Evolutionary conservation across 2,888 invertebrate species (phyloP).

Genomic region (Leptopterna dolabrata): DNA sequence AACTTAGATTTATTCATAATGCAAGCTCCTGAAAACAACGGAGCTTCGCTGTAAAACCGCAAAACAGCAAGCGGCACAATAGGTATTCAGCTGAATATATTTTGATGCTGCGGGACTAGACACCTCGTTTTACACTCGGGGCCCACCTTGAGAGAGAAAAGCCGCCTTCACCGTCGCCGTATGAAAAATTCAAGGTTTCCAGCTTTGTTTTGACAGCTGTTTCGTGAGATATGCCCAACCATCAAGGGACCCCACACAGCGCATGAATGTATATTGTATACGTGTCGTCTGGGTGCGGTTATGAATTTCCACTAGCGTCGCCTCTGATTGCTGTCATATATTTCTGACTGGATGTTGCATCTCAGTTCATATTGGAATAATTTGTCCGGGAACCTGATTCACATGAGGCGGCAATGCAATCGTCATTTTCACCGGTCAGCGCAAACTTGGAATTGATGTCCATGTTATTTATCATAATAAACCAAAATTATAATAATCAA

Average conservation of each 20-base stretch:
- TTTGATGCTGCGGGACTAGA: background rate
- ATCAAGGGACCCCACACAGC: background rate
- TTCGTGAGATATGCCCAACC: background rate
- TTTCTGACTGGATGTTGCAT: background rate
- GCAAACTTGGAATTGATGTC: too few relatives aligned
- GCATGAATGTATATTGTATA: constrained; percentile 7
- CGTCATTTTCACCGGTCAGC: too few relatives aligned
- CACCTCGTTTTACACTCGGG: background rate
- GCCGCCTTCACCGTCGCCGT: background rate
- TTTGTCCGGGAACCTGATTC: too few relatives aligned
- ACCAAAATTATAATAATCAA: too few relatives aligned
- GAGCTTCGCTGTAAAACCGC: background rate
- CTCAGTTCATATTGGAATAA: background rate
- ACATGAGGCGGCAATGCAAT: too few relatives aligned
- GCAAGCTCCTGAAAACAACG: background rate
- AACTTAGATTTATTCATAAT: background rate
- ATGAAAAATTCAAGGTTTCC: background rate
- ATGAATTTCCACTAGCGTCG: background rate
- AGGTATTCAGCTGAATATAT: constrained; percentile 1
- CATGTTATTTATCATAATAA: too few relatives aligned
- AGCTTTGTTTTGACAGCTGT: constrained; percentile 2
- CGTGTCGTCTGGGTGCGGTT: constrained; percentile 3
- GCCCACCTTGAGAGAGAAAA: background rate
- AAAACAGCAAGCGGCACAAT: background rate
- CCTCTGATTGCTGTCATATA: background rate